Conservation (phyloP, 35 echinoderm and acorn worm species). For the Nesometra sesokonis region DNA sequence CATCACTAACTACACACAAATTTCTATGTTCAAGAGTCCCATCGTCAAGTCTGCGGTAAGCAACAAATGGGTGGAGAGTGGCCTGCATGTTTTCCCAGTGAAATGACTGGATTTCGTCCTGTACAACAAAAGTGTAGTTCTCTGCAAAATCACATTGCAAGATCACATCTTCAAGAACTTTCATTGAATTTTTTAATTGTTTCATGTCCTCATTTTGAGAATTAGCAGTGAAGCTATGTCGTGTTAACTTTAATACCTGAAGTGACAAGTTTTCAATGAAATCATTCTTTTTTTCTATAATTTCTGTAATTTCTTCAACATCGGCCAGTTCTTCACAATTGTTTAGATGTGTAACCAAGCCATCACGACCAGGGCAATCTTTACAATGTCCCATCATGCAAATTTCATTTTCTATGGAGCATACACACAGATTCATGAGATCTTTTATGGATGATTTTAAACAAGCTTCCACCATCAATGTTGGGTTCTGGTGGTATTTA, state of each 20-base stretch:
- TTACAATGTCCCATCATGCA: constrained; percentile 4
- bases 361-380: not conserved
- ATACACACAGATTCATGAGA: not conserved
- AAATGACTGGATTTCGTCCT: constrained; percentile 31
- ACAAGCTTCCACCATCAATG: not conserved
- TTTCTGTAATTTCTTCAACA: not conserved
- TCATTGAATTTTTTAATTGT: constrained; percentile 3
- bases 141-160: constrained; percentile 32
- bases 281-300: not conserved
- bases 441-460: not conserved
- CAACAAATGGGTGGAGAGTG: constrained; percentile 25
- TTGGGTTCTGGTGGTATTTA: constrained; percentile 2
- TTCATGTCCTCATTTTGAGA: constrained; percentile 7
- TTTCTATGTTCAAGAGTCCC: not conserved
- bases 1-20: not conserved
- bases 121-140: constrained; percentile 8
- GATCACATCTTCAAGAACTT: constrained; percentile 8
- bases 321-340: not conserved
- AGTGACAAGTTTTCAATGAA: not conserved
- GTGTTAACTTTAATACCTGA: not conserved
- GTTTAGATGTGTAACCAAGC: not conserved
- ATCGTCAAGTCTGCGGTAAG: not conserved
- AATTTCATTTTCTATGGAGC: not conserved
- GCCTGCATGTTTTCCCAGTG: constrained; percentile 27
- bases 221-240: not conserved